Evolutionary conservation across 2,113 vertebrate genomes (phyloP), one percentile per base, ranked within the genome.

Genomic region (Callionymus lyra): DNA sequence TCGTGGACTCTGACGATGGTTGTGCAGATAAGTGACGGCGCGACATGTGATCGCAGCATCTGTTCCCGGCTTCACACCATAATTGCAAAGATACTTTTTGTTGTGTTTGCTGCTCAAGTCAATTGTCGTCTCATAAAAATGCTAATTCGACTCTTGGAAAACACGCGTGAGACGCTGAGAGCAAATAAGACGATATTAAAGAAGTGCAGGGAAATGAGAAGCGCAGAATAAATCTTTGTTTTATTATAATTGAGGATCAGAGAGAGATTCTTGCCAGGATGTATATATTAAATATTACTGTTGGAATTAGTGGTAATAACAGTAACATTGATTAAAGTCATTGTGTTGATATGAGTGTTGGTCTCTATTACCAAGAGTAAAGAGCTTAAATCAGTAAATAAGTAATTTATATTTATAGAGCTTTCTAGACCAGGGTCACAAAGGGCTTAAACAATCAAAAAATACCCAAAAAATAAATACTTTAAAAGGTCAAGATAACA

Each of bases 101-200:
- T 68, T 59, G 48, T 62, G 41, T 72, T 78, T 68, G 65, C 60
- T 67, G 54, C 64, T 62, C 31, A 41, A 56, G 50, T 68, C 55
- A 58, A 57, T 72, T 68, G 65, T 53, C 51, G 37, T 43, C 44
- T 53, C 37, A 49, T 74, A 53, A 74, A 80, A 62, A 63, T 70
- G 65, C 41, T 68, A 63, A 71, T 68, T 27, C 3, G 13, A 31
- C 47, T 47, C 58, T 49, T 68, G 36, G 58, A 49, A 57, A 55
- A 63, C 31, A 56, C 16, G 50, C 38, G 6, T 16, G 38, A 45
- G 16, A 46, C 18, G 38, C 19, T 13, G 41, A 16, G n/a, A 36
- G 4, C 19, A 14, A 19, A 17, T 17, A 9, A 35, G 34, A n/a
- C 33, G 16, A 15, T 6, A 8, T 19, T 33, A 12, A 47, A 35